Evolutionary conservation across 2,797 vertebrate genomes (phyloP), one percentile per base, ranked within the genome.

Genomic region (Percopsis omiscomaycus): DNA sequence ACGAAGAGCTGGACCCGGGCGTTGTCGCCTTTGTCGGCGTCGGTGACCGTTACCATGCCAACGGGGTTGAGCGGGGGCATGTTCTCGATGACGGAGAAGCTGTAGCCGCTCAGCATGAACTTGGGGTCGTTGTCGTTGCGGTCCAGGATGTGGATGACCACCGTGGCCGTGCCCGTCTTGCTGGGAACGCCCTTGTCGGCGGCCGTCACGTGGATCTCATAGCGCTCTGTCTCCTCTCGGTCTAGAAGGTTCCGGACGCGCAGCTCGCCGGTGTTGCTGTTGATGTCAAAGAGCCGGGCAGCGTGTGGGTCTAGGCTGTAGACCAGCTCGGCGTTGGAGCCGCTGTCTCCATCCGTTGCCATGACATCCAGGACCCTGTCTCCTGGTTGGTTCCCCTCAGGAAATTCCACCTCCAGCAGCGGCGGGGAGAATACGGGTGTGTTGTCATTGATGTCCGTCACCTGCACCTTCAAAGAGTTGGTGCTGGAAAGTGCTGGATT

Each of bases 111-210:
- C 48, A 98, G 86, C 95, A 96, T 99, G 61, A 99, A 99, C 76
- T 97, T 98, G 44, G 98, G 98, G 79, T 98, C 96, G 0, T 98
- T 98, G 92, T 99, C 98, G n/a, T 99, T 99, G 74, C 95, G 93
- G 84, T 99, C 98, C 69, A 98, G 89, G 61, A 98, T 92, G 0
- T 93, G 96, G 64, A 99, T 80, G 22, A 94, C 91, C 61, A 99
- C 94, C 0, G 95, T 97, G 0, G 97, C 94, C 0, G 96, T 99
- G 66, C 97, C 97, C 42, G 94, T 95, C 77, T 96, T 92, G 82
- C 94, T 96, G 11, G 98, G 96, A 16, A 93, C 91, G 3, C 98
- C 98, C 61, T 97, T 96, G 82, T 99, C 98, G 0, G 94, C 91
- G 0, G 96, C 98, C 0, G 96, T 93, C 50, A 99, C 96, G 4